Evolutionary conservation across 2,113 vertebrate species (phyloP).

Genomic region (Aptenodytes patagonicus): DNA sequence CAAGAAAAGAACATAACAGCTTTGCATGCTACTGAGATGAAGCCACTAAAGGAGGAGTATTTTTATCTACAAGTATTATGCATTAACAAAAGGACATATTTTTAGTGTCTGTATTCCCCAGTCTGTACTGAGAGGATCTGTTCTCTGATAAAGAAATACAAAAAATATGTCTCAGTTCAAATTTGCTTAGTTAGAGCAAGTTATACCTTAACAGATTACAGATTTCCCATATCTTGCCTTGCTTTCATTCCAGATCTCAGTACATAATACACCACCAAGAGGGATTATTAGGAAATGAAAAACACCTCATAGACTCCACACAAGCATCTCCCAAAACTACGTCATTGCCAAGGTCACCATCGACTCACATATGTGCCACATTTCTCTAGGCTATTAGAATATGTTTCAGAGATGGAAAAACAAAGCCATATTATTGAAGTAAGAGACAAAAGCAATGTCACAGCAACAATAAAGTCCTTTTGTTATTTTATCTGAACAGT

Average conservation of each 20-base stretch:
- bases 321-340: not conserved
- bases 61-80: not conserved
- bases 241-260: not conserved
- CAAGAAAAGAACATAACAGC: not conserved
- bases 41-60: not conserved
- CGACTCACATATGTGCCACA: accelerated
- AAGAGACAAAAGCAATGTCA: not conserved
- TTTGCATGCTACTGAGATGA: not conserved
- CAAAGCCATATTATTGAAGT: not conserved
- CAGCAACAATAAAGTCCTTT: not conserved
- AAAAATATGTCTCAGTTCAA: not conserved
- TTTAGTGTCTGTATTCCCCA: not conserved
- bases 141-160: not conserved
- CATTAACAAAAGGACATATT: not conserved
- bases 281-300: not conserved
- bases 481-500: not conserved
- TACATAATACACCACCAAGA: too few relatives aligned
- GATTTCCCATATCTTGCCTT: not conserved
- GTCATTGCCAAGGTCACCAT: not conserved
- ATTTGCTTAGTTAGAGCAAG: not conserved
- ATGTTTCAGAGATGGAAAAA: not conserved
- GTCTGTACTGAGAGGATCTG: not conserved
- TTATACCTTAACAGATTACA: not conserved
- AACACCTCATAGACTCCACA: not conserved
- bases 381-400: not conserved